A percentile compares a stretch with the other conserved stretches of the same genome.
Conservation (phyloP, 2,797 vertebrate species). For the Anas flavirostris region DNA sequence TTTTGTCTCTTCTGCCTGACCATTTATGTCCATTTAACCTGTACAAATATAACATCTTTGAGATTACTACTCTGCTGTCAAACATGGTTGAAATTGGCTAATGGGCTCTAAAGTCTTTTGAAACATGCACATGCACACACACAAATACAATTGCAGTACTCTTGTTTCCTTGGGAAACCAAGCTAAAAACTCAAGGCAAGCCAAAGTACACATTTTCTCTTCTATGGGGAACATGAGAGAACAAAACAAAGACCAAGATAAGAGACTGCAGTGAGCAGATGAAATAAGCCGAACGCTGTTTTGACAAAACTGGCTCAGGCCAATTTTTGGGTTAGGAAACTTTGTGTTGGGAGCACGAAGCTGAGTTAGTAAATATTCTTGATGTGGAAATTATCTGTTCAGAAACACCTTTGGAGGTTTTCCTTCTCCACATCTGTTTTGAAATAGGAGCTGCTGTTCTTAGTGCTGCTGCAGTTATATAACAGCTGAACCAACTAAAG, state of each 20-base stretch:
- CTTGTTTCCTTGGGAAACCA: conserved; percentile 32
- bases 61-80: not conserved
- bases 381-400: not conserved
- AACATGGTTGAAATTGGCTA: not conserved
- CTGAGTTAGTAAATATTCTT: conserved; percentile 28
- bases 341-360: not conserved
- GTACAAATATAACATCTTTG: not conserved
- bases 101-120: not conserved
- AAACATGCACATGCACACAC: not conserved
- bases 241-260: conserved; percentile 51
- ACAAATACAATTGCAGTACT: conserved; percentile 28
- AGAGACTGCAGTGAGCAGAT: conserved; percentile 1
- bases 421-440: conserved; percentile 31
- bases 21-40: not conserved
- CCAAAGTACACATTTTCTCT: conserved; percentile 29
- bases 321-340: not conserved
- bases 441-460: conserved; percentile 20
- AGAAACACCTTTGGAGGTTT: conserved; percentile 45
- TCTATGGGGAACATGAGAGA: not conserved
- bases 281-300: conserved; percentile 40
- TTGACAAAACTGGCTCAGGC: not conserved
- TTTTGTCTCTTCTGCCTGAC: not conserved
- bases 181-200: conserved; percentile 2
- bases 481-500: not conserved
- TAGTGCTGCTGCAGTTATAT: not conserved